phyloP scores from a whole-genome alignment of 2,888 invertebrate species.

The Brenthis daphne region DNA sequence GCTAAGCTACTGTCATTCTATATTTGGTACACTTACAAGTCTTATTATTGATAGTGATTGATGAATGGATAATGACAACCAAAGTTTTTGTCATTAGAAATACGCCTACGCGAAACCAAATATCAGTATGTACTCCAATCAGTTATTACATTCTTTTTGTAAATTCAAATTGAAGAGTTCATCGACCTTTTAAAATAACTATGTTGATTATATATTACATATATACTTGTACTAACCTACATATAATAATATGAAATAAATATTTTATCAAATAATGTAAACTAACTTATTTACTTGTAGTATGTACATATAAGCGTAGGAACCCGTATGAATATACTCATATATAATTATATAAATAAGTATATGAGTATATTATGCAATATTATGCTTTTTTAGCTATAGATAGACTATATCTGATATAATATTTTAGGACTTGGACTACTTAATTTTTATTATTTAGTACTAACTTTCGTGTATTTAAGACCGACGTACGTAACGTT shows the following conservation, averaged over 20 bases:
- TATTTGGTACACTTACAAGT: slow-evolving; percentile 21
- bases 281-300: neutral
- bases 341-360: too few relatives aligned
- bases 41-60: slow-evolving; percentile 31
- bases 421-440: too few relatives aligned
- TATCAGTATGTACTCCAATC: slow-evolving; percentile 21
- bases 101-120: slow-evolving; percentile 24
- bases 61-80: slow-evolving; percentile 31
- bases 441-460: too few relatives aligned
- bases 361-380: too few relatives aligned
- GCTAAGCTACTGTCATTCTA: slow-evolving; percentile 4
- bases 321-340: too few relatives aligned
- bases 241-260: neutral
- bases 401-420: too few relatives aligned
- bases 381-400: too few relatives aligned
- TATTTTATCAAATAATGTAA: neutral
- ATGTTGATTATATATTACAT: neutral
- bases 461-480: too few relatives aligned
- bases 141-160: slow-evolving; percentile 2
- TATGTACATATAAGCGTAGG: too few relatives aligned
- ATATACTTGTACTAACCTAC: neutral
- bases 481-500: too few relatives aligned
- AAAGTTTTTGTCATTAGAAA: slow-evolving; percentile 31
- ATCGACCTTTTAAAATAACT: slow-evolving; percentile 2
- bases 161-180: slow-evolving; percentile 2